Conservation (phyloP, 2,113 vertebrate genomes). For the Neofelis nebulosa region DNA sequence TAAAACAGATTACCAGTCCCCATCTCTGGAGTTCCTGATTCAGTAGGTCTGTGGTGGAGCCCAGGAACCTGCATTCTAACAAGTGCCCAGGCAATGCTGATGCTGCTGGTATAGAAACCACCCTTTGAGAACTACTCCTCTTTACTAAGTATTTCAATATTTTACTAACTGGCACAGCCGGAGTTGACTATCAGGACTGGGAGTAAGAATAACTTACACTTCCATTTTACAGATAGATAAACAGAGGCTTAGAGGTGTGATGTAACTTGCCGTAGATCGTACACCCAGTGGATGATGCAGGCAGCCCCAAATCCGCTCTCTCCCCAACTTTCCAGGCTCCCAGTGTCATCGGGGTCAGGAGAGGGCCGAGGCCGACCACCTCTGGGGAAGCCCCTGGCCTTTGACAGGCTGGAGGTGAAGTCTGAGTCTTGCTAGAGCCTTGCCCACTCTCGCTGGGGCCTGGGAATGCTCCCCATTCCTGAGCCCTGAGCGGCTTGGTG, state of each 20-base stretch:
- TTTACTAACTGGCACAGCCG: not conserved
- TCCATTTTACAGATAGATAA: not conserved
- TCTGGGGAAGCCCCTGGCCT: not conserved
- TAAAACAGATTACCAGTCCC: not conserved
- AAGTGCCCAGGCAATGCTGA: not conserved
- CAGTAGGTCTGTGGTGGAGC: not conserved
- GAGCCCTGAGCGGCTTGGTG: not conserved
- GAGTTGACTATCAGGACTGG: not conserved
- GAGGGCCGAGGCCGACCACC: not conserved
- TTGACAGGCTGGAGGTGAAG: not conserved
- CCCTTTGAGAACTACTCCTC: not conserved
- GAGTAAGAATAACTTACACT: not conserved
- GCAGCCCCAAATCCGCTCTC: not conserved
- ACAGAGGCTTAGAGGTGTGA: not conserved
- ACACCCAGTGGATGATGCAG: not conserved
- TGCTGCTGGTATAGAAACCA: not conserved
- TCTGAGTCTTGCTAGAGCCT: not conserved
- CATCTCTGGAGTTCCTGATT: not conserved
- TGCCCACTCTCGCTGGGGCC: not conserved
- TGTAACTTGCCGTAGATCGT: not conserved
- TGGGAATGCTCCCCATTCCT: not conserved
- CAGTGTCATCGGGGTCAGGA: not conserved
- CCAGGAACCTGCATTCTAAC: not conserved
- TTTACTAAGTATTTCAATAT: not conserved
- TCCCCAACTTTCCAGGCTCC: not conserved